Percentiles rank a stretch among this genome's conserved stretches.
phyloP scores from a whole-genome alignment of 2,888 invertebrate genomes.

The Macrosiphum euphorbiae region DNA sequence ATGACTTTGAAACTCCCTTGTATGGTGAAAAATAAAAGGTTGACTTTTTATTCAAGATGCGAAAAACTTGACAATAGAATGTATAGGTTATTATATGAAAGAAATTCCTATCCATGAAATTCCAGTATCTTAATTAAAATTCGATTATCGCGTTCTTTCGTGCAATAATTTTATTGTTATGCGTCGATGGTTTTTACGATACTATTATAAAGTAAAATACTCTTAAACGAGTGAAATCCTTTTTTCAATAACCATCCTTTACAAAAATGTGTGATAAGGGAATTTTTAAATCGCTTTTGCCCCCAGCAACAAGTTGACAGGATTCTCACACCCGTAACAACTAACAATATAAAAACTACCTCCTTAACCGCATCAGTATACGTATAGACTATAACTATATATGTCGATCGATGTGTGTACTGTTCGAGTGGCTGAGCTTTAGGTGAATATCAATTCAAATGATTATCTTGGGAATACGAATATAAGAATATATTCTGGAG shows the following conservation, averaged over 20 bases:
- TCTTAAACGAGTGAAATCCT: slow-evolving; percentile 35
- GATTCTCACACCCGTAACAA: neutral
- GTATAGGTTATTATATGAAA: slow-evolving; percentile 1
- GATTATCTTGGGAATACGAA: slow-evolving; percentile 28
- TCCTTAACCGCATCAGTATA: neutral
- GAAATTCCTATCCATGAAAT: slow-evolving; percentile 31
- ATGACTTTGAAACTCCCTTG: neutral
- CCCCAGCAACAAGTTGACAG: slow-evolving; percentile 59
- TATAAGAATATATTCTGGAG: neutral
- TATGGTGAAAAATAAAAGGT: neutral
- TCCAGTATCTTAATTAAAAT: slow-evolving; percentile 50
- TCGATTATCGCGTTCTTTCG: slow-evolving; percentile 21
- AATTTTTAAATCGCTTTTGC: slow-evolving; percentile 52
- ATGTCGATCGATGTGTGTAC: neutral
- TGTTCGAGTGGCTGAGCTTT: neutral
- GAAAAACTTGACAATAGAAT: slow-evolving; percentile 31
- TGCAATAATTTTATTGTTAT: slow-evolving; percentile 38
- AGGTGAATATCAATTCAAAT: slow-evolving; percentile 43
- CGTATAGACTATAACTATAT: neutral
- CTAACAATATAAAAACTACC: slow-evolving; percentile 41
- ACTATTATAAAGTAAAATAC: neutral
- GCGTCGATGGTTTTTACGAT: slow-evolving; percentile 30
- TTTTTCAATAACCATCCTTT: slow-evolving; percentile 16
- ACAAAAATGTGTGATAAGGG: slow-evolving; percentile 10
- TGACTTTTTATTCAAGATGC: neutral